Evolutionary conservation across 2,888 invertebrate species (phyloP).

Genomic region (Lapara coniferarum): DNA sequence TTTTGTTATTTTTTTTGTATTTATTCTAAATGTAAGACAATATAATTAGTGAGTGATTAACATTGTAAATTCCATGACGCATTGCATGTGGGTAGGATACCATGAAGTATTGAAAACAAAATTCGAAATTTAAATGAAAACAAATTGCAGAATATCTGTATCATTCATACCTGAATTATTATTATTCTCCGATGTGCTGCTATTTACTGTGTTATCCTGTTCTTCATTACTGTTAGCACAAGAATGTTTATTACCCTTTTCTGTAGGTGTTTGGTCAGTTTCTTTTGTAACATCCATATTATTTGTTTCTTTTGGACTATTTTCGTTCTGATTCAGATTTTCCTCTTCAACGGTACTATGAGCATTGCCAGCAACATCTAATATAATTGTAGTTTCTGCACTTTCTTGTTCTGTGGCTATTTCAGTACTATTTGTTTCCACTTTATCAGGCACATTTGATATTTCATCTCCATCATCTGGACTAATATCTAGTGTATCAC

Average conservation of each 20-base stretch:
- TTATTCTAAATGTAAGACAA: no score
- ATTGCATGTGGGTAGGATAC: no score
- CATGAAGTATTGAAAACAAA: no score
- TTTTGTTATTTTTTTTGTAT: no score
- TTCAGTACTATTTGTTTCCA: not conserved
- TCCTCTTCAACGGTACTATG: not conserved
- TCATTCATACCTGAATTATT: constrained; percentile 13
- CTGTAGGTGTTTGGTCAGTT: not conserved
- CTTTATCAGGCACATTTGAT: not conserved
- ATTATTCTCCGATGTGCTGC: not conserved
- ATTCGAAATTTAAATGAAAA: no score
- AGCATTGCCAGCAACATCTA: constrained; percentile 7
- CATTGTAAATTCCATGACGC: no score
- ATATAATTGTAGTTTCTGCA: not conserved
- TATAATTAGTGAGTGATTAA: no score
- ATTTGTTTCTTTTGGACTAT: not conserved
- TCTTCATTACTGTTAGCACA: not conserved
- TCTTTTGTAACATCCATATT: not conserved
- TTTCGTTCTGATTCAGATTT: not conserved
- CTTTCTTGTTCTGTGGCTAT: not conserved
- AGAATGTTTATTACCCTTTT: not conserved
- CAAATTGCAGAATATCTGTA: no score
- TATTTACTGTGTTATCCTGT: not conserved
- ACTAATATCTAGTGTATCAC: not conserved
- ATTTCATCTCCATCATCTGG: not conserved